A percentile compares a stretch with the other conserved stretches of the same genome.
These are phyloP conservation scores for Esox lucius DNA, from an alignment of 2,797 vertebrate species.

Conservation along the genomic window DNA sequence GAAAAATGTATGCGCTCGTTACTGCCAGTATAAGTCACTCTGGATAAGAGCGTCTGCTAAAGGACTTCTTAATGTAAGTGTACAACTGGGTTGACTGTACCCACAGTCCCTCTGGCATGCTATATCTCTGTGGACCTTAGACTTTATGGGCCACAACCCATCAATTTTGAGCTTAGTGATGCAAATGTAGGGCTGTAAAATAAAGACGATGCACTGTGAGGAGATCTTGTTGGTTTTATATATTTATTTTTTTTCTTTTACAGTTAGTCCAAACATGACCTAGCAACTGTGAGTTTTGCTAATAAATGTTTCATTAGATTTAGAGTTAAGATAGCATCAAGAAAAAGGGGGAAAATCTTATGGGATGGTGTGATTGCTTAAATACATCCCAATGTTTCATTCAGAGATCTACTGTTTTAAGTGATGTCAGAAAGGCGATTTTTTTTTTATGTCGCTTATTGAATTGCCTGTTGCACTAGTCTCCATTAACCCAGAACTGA, in stretches of 20 bases:
- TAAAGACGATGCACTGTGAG: background rate
- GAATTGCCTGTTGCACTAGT: too few relatives aligned
- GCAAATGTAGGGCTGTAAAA: background rate
- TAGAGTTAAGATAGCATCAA: background rate
- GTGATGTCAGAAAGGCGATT: too few relatives aligned
- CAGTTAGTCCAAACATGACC: background rate
- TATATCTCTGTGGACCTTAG: background rate
- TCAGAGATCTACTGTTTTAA: too few relatives aligned
- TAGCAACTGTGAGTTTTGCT: background rate
- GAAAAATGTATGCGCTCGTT: too few relatives aligned
- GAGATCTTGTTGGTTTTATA: constrained; percentile 2
- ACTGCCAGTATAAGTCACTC: too few relatives aligned
- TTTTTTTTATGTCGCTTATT: too few relatives aligned
- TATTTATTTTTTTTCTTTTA: background rate
- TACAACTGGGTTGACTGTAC: background rate
- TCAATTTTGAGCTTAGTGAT: constrained; percentile 1
- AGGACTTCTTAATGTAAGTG: too few relatives aligned
- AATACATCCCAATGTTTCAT: too few relatives aligned
- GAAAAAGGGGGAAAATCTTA: background rate
- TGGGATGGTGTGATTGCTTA: too few relatives aligned
- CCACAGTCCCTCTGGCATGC: background rate
- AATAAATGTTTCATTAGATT: background rate
- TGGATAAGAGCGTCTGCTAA: too few relatives aligned
- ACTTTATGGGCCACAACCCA: background rate
- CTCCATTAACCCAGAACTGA: too few relatives aligned